Evolutionary conservation across 2,113 vertebrate genomes (phyloP).

Genomic region (Ramphastos sulfuratus): DNA sequence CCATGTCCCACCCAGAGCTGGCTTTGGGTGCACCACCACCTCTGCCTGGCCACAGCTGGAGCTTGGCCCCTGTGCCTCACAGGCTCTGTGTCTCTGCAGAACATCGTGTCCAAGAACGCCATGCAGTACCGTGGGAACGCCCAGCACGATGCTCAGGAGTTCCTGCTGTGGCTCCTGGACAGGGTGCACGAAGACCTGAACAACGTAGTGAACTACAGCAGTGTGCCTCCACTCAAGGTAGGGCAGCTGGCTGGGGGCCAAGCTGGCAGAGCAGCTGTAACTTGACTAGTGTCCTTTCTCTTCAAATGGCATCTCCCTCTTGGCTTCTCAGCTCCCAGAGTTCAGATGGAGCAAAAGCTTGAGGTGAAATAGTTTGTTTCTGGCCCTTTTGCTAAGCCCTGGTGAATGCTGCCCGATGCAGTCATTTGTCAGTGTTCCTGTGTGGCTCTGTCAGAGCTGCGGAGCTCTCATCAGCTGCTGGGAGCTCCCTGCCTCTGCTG

Average conservation of each 20-base stretch:
- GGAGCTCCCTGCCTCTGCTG: background rate
- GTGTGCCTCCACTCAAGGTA: slow-evolving; percentile 86
- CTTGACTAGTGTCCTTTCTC: background rate
- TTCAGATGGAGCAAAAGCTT: background rate
- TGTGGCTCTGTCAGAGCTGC: background rate
- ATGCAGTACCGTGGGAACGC: slow-evolving; percentile 94
- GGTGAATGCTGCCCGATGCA: background rate
- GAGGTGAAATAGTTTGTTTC: background rate
- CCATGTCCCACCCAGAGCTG: background rate
- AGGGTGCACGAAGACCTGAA: slow-evolving; percentile 96
- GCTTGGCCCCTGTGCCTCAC: too few relatives aligned
- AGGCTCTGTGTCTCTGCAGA: slow-evolving; percentile 71
- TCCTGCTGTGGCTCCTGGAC: slow-evolving; percentile 96
- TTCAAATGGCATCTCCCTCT: background rate
- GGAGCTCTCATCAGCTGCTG: background rate
- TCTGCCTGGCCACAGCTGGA: too few relatives aligned
- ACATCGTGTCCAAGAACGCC: slow-evolving; percentile 91
- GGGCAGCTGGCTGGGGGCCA: background rate
- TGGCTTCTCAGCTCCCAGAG: background rate
- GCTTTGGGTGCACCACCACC: too few relatives aligned
- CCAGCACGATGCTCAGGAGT: slow-evolving; percentile 98
- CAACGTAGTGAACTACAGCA: slow-evolving; percentile 78
- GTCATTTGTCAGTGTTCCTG: background rate
- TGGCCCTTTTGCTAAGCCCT: background rate
- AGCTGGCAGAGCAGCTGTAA: accelerated